Conservation (phyloP, 2,888 invertebrate genomes). For the Molanna angustata region DNA sequence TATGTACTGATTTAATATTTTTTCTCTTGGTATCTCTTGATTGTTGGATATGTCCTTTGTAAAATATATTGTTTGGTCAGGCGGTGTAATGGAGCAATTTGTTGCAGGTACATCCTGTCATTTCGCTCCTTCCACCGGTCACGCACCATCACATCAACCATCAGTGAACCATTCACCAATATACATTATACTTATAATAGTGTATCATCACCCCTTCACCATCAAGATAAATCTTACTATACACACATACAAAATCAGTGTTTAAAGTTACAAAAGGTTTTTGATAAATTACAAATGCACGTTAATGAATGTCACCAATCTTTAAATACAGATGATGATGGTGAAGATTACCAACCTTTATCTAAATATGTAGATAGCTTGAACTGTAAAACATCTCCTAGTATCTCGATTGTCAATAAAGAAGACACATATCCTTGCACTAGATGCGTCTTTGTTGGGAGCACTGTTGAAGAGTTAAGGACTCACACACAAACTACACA, state of each 20-base stretch:
- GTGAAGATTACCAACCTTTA: conserved; percentile 21
- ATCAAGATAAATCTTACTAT: too few relatives aligned
- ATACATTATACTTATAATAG: too few relatives aligned
- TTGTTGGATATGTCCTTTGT: too few relatives aligned
- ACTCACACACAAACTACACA: conserved; percentile 19
- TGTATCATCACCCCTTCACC: too few relatives aligned
- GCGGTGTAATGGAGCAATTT: conserved; percentile 29
- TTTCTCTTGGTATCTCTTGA: too few relatives aligned
- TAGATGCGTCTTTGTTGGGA: conserved; percentile 19
- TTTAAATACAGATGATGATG: conserved; percentile 4
- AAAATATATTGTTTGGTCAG: not conserved
- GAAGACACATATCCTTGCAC: conserved; percentile 17
- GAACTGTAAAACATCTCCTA: not conserved
- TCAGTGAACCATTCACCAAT: too few relatives aligned
- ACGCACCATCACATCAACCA: not conserved
- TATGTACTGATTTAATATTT: too few relatives aligned
- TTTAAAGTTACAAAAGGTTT: conserved; percentile 7
- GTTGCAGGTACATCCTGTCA: conserved; percentile 29
- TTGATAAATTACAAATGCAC: conserved; percentile 10
- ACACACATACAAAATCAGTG: too few relatives aligned
- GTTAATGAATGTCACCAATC: conserved; percentile 8
- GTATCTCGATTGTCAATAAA: too few relatives aligned
- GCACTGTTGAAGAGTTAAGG: conserved; percentile 9
- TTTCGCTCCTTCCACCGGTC: conserved; percentile 1
- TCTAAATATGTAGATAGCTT: conserved; percentile 10